Evolutionary conservation across 2,113 vertebrate species (phyloP), one percentile per base, ranked within the genome.

Genomic region (Gymnocephalus cernua): DNA sequence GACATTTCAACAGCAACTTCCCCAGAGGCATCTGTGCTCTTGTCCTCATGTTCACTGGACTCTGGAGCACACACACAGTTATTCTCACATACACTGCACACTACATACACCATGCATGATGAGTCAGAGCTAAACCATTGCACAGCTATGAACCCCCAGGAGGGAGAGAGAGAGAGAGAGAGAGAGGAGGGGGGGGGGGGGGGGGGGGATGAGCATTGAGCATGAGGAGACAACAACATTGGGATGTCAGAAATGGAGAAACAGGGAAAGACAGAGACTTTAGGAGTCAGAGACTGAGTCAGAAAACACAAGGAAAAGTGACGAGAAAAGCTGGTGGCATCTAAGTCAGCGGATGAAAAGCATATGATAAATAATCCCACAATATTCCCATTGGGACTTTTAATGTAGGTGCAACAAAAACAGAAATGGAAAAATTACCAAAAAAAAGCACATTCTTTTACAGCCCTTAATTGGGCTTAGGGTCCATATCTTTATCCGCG

Each of bases 1-100:
- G 91, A 92, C 90, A 93, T 86, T 95, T 98, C 93, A 94, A 95
- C 88, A 27, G 96, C 94, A 54, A 93, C 95, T 88, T 99, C 98
- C 90, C 94, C 97, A 15, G 97, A 97, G 92, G 95, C 96, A 86
- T 96, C 97, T 83, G 96, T 96, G 95, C 96, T 97, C 92, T 98
- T 99, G 91, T 99, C 98, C 95, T 99, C 98, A 85, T 97, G 98
- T 91, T 99, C 98, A 90, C 98, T 99, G 83, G 97, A 98, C 95
- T 99, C 98, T 99, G 89, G 91, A 77, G 27, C 4, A n/a, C 23
- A 58, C 45, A 65, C 69, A 77, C 19, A 74, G 72, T 83, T 86
- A 84, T 85, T 79, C 61, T 71, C 73, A 80, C 73, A 75, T 63
- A 54, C 74, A 63, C 19, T 83, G 64, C 81, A 77, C 87, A 87